phyloP scores from a whole-genome alignment of 2,888 invertebrate species.

The Muscina levida region DNA sequence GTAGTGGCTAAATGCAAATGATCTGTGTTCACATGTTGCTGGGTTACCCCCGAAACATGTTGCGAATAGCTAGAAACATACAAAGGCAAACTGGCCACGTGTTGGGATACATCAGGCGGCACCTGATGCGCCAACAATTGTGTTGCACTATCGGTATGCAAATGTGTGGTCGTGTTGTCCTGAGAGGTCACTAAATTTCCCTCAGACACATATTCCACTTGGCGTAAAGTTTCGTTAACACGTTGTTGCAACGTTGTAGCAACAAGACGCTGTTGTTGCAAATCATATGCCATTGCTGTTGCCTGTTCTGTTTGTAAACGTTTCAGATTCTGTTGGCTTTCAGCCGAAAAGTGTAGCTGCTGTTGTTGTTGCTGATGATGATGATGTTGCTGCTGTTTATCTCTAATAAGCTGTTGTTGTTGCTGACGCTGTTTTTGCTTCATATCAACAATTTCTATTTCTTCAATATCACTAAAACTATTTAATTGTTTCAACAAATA shows the following conservation, averaged over 20 bases:
- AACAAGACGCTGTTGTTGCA: conserved; percentile 8
- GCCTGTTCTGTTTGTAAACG: neutral
- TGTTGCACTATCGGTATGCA: neutral
- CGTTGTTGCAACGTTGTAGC: neutral
- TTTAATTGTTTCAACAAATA: conserved; percentile 81
- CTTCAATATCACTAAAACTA: conserved; percentile 81
- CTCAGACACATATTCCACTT: neutral
- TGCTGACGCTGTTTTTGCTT: conserved; percentile 75
- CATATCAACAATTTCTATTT: conserved; percentile 81
- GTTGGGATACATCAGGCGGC: conserved; percentile 28
- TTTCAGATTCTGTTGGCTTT: conserved; percentile 12
- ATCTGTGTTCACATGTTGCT: conserved; percentile 43
- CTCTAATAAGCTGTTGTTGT: conserved; percentile 60
- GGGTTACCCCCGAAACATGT: conserved; percentile 18
- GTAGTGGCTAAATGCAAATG: neutral
- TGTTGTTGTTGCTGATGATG: conserved; percentile 60
- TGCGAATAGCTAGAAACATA: conserved; percentile 19
- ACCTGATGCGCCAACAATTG: conserved; percentile 37
- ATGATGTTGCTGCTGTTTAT: conserved; percentile 45
- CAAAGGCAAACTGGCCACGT: conserved; percentile 41
- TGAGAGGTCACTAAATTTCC: neutral
- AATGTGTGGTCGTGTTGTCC: neutral
- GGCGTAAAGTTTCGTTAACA: neutral
- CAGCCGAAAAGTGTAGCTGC: conserved; percentile 50
- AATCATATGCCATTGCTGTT: neutral